These are phyloP conservation scores for Crocuta crocuta DNA, from an alignment of 2,113 vertebrate genomes.

Conservation along the genomic window DNA sequence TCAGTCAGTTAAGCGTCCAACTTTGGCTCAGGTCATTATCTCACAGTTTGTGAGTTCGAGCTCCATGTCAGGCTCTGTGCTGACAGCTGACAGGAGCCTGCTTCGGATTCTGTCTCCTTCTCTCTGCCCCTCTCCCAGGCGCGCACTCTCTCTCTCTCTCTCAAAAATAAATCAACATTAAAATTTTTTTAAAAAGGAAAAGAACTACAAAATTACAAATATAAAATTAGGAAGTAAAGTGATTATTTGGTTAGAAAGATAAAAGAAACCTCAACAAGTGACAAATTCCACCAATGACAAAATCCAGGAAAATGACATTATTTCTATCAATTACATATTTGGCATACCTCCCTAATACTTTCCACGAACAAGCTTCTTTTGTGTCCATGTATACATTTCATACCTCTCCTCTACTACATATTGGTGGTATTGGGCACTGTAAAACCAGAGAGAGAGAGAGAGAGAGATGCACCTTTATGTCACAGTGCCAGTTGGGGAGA, in stretches of 20 bases:
- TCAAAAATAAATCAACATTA: too few relatives aligned
- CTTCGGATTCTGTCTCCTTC: too few relatives aligned
- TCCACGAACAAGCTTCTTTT: not conserved
- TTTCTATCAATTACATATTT: not conserved
- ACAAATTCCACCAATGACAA: not conserved
- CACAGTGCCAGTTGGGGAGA: not conserved
- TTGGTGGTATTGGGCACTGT: not conserved
- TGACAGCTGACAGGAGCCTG: too few relatives aligned
- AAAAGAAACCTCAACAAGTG: not conserved
- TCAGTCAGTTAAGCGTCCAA: too few relatives aligned
- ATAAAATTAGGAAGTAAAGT: not conserved
- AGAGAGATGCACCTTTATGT: not conserved
- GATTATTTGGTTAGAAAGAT: not conserved
- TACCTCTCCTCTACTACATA: not conserved
- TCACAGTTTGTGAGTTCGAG: too few relatives aligned
- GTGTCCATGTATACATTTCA: not conserved
- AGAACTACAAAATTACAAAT: not conserved
- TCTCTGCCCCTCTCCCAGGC: too few relatives aligned
- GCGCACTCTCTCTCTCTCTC: too few relatives aligned
- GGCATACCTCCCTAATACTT: not conserved
- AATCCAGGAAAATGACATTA: conserved; percentile 4
- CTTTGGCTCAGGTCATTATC: too few relatives aligned
- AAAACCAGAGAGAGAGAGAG: not conserved
- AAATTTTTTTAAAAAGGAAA: too few relatives aligned
- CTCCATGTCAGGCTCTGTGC: too few relatives aligned